phyloP scores from a whole-genome alignment of 2,797 vertebrate species.

The Bovichtus variegatus region DNA sequence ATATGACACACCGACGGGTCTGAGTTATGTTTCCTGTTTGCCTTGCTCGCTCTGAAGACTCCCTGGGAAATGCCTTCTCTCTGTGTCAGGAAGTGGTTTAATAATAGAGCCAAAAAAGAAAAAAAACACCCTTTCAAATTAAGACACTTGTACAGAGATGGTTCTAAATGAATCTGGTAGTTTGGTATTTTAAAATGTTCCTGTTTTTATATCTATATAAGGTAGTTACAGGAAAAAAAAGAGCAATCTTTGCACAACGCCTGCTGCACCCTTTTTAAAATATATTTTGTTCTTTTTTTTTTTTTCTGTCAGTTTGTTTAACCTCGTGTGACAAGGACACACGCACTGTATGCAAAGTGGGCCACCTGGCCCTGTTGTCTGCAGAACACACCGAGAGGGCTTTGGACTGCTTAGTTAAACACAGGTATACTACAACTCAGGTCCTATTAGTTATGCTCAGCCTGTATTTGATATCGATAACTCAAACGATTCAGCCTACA shows the following conservation, averaged over 20 bases:
- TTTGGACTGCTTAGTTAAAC: not conserved
- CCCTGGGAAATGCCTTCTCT: conserved; percentile 54
- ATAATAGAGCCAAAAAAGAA: conserved; percentile 37
- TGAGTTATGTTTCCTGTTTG: conserved; percentile 73
- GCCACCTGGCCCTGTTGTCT: conserved; percentile 72
- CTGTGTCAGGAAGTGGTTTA: conserved; percentile 58
- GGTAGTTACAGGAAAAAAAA: not conserved
- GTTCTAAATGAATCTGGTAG: not conserved
- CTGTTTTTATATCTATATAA: not conserved
- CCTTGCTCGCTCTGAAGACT: too few species aligned
- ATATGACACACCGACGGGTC: conserved; percentile 55
- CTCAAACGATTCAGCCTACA: not conserved
- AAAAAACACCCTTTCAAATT: conserved; percentile 7
- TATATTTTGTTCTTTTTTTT: not conserved
- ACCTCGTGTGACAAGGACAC: conserved; percentile 67
- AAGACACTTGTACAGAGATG: not conserved
- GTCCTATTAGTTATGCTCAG: not conserved
- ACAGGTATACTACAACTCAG: not conserved
- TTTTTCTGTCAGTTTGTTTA: conserved; percentile 50
- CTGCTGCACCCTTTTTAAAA: too few species aligned
- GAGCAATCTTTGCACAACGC: not conserved
- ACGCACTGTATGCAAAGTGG: conserved; percentile 58
- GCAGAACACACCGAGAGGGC: conserved; percentile 6
- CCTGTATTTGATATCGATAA: not conserved
- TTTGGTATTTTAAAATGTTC: conserved; percentile 13